phyloP scores from a whole-genome alignment of 1,140 invertebrate genomes.

The Drosophila melanica region DNA sequence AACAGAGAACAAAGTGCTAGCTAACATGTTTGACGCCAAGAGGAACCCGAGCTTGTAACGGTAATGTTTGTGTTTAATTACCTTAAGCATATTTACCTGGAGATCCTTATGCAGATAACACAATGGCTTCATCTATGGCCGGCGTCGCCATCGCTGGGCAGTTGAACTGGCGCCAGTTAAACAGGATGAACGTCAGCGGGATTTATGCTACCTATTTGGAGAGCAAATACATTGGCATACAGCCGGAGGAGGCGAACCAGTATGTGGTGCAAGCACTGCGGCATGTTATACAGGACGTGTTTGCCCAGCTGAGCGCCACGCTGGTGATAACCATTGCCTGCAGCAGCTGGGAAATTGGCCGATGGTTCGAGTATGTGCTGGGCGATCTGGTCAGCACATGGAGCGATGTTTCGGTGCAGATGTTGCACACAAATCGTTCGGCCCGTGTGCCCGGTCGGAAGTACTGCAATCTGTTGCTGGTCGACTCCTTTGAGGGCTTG shows the following conservation, averaged over 20 bases:
- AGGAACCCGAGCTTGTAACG: background rate
- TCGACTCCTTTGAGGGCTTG: conserved; percentile 63
- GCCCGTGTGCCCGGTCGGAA: conserved; percentile 55
- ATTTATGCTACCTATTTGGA: conserved; percentile 53
- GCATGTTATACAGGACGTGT: conserved; percentile 59
- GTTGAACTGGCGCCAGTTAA: background rate
- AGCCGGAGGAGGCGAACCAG: conserved; percentile 54
- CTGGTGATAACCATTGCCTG: conserved; percentile 46
- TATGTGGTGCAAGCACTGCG: conserved; percentile 49
- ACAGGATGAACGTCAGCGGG: conserved; percentile 31
- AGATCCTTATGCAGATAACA: background rate
- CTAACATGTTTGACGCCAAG: background rate
- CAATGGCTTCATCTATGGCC: background rate
- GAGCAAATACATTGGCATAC: conserved; percentile 51
- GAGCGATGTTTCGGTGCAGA: conserved; percentile 48
- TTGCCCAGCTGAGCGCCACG: conserved; percentile 55
- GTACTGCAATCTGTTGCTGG: conserved; percentile 60
- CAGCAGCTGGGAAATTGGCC: background rate
- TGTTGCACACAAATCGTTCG: conserved; percentile 19
- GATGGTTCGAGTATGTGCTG: conserved; percentile 62
- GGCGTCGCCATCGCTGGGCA: background rate
- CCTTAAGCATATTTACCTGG: background rate
- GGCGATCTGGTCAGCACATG: conserved; percentile 45
- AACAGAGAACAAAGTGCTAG: background rate
- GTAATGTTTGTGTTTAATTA: conserved; percentile 26